Base-by-base conservation (phyloP, 2,797 vertebrate genomes). In the Silurus aristotelis region DNA sequence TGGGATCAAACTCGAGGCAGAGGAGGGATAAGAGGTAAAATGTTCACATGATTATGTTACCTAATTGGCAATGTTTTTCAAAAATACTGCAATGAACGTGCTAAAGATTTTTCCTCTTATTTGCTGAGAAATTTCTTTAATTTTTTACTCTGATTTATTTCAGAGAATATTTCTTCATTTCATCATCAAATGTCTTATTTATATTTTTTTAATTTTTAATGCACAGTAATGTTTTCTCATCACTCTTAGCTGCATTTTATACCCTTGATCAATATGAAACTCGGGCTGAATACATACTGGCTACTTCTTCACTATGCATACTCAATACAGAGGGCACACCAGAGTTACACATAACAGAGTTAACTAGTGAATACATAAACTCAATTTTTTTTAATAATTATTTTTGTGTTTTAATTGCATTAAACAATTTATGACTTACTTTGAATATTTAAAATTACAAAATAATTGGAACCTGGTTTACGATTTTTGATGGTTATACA, bases 171-270 rank as follows among this genome's bases (percentile, higher is more conserved):
- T 25, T 5, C 25, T 55, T 56, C 19, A 76, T 77, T 77, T 60
- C 25, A 75, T 77, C 55, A 60, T 60, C 60, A 60, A 77, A 58
- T 5, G 4, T 31, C 25, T 77, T 60, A 1, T 77, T 38, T 52
- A 20, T 58, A 38, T 38, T 12, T 60, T 60, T 58, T 77, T 31
- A 77, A 58, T 20, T 77, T 58, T 60, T 77, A 58, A 77, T 22
- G 27, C 27, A 20, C 55, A 31, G 55, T 77, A 60, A 77, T 77
- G 25, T 38, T 77, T 17, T 76, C 25, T 58, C 75, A 77, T 58
- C 5, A n/a, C 27, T 77, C 73, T 77, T 31, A 38, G 5, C 52
- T 76, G 15, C 7, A 31, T 31, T 10, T 76, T 19, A 27, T 48
- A 17, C 10, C 6, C 13, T 15, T 8, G 72, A 75, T 17, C 8